Evolutionary conservation across 2,797 vertebrate species (phyloP).

Genomic region (Microctenopoma steveboyesi): DNA sequence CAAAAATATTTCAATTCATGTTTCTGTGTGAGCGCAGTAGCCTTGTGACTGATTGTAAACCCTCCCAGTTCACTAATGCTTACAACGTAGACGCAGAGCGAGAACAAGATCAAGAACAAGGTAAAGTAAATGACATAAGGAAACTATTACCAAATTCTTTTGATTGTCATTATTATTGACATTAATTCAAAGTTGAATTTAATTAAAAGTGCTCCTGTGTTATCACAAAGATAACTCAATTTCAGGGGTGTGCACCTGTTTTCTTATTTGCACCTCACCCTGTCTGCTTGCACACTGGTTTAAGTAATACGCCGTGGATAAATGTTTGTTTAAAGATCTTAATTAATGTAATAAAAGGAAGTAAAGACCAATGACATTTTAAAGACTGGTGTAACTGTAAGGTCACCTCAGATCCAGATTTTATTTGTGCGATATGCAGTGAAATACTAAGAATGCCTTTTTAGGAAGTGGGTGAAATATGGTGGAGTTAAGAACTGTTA

Average conservation of each 20-base stretch:
- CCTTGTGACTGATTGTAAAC: constrained; percentile 44
- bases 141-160: constrained; percentile 26
- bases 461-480: not conserved
- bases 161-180: constrained; percentile 17
- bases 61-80: constrained; percentile 35
- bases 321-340: constrained; percentile 4
- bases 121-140: constrained; percentile 26
- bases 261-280: constrained; percentile 14
- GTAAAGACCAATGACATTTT: constrained; percentile 4
- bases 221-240: not conserved
- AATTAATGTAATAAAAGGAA: constrained; percentile 7
- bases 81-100: constrained; percentile 12
- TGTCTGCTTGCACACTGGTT: not conserved
- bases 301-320: not conserved
- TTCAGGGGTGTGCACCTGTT: constrained; percentile 9
- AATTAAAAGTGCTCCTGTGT: constrained; percentile 19
- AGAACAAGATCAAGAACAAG: not conserved
- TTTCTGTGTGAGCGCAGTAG: constrained; percentile 41
- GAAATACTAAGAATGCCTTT: not conserved
- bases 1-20: constrained; percentile 38
- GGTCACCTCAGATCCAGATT: not conserved
- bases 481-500: not conserved
- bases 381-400: not conserved
- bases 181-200: too few relatives aligned
- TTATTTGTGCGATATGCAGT: too few relatives aligned